Evolutionary conservation across 2,888 invertebrate genomes (phyloP).

Genomic region (Torymus auratus): DNA sequence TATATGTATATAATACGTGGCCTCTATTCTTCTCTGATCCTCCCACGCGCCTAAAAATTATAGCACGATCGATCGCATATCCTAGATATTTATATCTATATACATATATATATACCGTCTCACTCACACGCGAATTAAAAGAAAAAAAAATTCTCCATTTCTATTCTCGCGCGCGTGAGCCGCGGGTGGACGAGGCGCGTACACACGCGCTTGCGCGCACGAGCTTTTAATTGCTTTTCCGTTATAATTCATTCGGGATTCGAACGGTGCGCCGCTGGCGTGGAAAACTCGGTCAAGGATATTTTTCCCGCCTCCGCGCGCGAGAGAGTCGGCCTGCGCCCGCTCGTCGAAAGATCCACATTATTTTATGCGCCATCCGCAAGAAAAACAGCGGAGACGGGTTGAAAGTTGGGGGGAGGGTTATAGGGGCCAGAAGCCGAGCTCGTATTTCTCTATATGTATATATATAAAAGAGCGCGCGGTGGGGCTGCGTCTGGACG

Average conservation of each 20-base stretch:
- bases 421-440: too few relatives aligned
- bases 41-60: too few relatives aligned
- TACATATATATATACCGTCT: too few relatives aligned
- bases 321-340: neutral
- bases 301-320: constrained; percentile 4
- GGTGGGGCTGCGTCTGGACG: constrained; percentile 16
- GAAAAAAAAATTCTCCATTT: neutral
- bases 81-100: too few relatives aligned
- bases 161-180: neutral
- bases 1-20: too few relatives aligned
- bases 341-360: constrained; percentile 25
- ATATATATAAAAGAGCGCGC: neutral
- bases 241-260: constrained; percentile 45
- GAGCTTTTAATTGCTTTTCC: constrained; percentile 42
- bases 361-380: constrained; percentile 37
- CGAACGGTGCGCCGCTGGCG: constrained; percentile 1
- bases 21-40: too few relatives aligned
- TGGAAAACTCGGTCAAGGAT: constrained; percentile 54
- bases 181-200: neutral
- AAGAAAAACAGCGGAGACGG: constrained; percentile 21
- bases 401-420: neutral
- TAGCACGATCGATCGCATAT: too few relatives aligned
- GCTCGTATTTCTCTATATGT: constrained; percentile 11
- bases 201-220: neutral
- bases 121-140: too few relatives aligned